These are phyloP conservation scores for Thumatha senex DNA, from an alignment of 2,888 invertebrate species.

Conservation along the genomic window DNA sequence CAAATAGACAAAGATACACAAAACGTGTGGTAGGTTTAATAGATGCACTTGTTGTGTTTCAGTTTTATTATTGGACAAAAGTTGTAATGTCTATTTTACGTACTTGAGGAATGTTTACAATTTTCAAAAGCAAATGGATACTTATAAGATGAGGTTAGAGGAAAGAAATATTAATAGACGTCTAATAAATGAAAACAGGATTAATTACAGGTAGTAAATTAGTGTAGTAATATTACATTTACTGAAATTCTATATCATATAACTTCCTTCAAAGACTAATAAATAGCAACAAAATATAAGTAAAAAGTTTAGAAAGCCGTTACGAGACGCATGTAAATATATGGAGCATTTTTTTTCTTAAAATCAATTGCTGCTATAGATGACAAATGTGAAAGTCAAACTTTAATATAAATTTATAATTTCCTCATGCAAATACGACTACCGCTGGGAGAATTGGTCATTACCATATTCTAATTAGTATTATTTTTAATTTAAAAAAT, in stretches of 20 bases:
- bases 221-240: no score
- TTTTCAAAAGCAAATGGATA: no score
- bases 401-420: constrained; percentile 13
- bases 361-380: constrained; percentile 32
- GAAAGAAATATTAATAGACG: no score
- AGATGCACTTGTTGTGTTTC: background rate
- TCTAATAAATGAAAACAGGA: no score
- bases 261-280: constrained; percentile 26
- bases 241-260: constrained; percentile 22
- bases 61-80: background rate
- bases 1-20: background rate
- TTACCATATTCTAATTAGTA: constrained; percentile 53
- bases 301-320: constrained; percentile 26
- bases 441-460: constrained; percentile 22
- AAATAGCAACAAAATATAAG: constrained; percentile 21
- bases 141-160: no score
- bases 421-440: constrained; percentile 28
- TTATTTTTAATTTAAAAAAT: constrained; percentile 41
- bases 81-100: no score
- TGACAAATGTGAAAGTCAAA: constrained; percentile 26
- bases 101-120: background rate
- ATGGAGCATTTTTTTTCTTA: constrained; percentile 16
- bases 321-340: constrained; percentile 21
- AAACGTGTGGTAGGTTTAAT: background rate
- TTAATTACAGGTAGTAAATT: no score